These are phyloP conservation scores for Eulemur rubriventer DNA, from an alignment of 2,797 vertebrate genomes.

Conservation along the genomic window DNA sequence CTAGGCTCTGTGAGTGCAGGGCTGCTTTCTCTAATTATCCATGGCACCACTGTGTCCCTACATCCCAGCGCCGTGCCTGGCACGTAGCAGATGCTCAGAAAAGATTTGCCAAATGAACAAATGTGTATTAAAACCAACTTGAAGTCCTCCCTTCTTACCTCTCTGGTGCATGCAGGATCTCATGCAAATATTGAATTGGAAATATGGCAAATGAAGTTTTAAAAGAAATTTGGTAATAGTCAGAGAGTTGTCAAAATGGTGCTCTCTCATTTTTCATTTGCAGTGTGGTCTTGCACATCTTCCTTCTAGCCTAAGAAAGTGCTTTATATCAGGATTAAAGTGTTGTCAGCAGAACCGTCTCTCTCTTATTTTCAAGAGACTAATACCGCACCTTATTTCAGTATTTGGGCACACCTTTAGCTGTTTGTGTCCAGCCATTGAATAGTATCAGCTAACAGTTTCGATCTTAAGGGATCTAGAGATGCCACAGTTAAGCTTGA, in stretches of 20 bases:
- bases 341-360: neutral
- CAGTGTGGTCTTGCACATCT: neutral
- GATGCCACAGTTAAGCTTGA: neutral
- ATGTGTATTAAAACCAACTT: neutral
- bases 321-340: conserved; percentile 6
- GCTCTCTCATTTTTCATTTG: neutral
- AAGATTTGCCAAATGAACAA: neutral
- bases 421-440: neutral
- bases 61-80: neutral
- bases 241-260: neutral
- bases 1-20: neutral
- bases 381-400: neutral
- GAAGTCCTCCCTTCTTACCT: neutral
- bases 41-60: fast-evolving
- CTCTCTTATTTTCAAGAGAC: neutral
- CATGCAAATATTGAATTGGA: neutral
- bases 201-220: neutral
- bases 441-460: neutral
- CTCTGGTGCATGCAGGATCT: neutral
- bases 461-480: neutral
- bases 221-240: neutral
- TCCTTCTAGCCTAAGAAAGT: neutral
- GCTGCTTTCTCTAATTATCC: neutral
- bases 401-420: neutral
- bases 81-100: neutral